Evolutionary conservation across 2,888 invertebrate genomes (phyloP).

Genomic region (Myathropa florea): DNA sequence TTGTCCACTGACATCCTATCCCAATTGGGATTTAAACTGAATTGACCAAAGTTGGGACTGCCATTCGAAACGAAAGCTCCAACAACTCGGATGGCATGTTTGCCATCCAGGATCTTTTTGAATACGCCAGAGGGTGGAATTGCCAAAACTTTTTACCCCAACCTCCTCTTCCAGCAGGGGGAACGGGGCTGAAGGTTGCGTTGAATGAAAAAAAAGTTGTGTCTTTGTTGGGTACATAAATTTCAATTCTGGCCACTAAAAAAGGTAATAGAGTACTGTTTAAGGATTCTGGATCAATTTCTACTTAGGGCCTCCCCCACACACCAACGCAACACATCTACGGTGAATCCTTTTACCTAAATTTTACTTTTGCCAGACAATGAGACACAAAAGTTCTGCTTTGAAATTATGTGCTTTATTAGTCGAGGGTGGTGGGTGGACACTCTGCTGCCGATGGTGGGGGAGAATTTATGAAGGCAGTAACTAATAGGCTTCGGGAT

Average conservation of each 20-base stretch:
- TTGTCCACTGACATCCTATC: constrained; percentile 4
- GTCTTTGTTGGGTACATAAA: constrained; percentile 40
- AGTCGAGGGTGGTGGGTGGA: neutral
- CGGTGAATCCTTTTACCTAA: constrained; percentile 19
- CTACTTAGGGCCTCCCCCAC: constrained; percentile 20
- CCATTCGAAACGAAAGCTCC: constrained; percentile 29
- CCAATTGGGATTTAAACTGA: constrained; percentile 56
- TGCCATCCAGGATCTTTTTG: constrained; percentile 6
- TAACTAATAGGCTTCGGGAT: neutral
- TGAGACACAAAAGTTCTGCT: constrained; percentile 35
- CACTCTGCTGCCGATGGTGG: neutral
- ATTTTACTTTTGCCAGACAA: constrained; percentile 21
- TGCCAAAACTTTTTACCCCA: neutral
- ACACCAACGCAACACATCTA: neutral
- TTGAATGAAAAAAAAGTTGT: constrained; percentile 23
- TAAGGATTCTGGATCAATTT: constrained; percentile 66
- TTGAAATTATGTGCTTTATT: constrained; percentile 26
- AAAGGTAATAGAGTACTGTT: constrained; percentile 52
- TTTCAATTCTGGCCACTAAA: constrained; percentile 56
- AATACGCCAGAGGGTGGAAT: constrained; percentile 14
- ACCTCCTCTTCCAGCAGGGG: neutral
- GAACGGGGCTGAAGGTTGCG: no score
- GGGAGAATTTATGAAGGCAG: neutral
- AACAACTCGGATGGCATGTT: constrained; percentile 21
- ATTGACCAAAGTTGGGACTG: constrained; percentile 53